Percentiles rank a stretch among this genome's conserved stretches.
Evolutionary conservation across 1,140 invertebrate species (phyloP).

Genomic region (Lamellibrachia luymesi): DNA sequence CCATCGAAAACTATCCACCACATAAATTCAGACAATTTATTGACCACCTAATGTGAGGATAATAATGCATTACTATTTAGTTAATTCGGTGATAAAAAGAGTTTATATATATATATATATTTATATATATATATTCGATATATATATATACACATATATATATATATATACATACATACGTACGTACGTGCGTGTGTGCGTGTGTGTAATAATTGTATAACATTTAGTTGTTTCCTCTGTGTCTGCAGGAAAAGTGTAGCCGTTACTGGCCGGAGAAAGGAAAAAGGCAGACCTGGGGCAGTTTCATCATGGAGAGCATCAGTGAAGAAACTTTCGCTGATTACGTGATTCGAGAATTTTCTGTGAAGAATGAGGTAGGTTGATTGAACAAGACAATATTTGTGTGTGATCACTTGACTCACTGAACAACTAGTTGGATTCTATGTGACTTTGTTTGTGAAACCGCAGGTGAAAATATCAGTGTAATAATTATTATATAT

Average conservation of each 20-base stretch:
- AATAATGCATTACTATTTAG: too few relatives aligned
- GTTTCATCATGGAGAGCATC: neutral
- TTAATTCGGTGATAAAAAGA: neutral
- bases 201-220: too few relatives aligned
- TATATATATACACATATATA: too few relatives aligned
- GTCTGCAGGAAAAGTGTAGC: conserved; percentile 21
- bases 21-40: neutral
- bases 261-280: conserved; percentile 20
- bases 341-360: conserved; percentile 5
- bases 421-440: too few relatives aligned
- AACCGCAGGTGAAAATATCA: too few relatives aligned
- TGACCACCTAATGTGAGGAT: neutral
- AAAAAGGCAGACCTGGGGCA: neutral
- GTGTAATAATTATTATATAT: neutral
- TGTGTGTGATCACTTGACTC: neutral
- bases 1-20: too few relatives aligned
- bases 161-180: too few relatives aligned
- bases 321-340: conserved; percentile 12
- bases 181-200: too few relatives aligned
- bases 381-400: neutral
- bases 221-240: too few relatives aligned
- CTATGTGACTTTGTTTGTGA: neutral
- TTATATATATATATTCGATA: too few relatives aligned
- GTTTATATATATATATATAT: neutral
- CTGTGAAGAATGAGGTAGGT: conserved; percentile 11